These are phyloP conservation scores for Drosophila tristis DNA, from an alignment of 1,140 invertebrate genomes.

Conservation along the genomic window DNA sequence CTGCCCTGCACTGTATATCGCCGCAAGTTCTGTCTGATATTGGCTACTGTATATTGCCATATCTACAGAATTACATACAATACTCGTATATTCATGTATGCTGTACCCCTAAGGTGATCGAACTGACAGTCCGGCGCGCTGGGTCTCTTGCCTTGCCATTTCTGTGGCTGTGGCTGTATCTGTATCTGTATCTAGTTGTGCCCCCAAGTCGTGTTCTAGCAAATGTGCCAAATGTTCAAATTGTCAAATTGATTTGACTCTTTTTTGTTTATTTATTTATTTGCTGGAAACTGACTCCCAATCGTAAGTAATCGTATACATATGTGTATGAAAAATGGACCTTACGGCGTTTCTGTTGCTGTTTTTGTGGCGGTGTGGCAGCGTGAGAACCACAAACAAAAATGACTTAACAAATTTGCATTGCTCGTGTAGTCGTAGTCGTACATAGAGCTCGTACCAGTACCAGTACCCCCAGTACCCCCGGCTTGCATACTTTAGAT, in stretches of 20 bases:
- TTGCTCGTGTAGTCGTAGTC: conserved; percentile 29
- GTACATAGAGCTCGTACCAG: conserved; percentile 2
- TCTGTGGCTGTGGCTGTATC: conserved; percentile 39
- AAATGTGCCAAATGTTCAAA: conserved; percentile 71
- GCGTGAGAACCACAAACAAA: conserved; percentile 79
- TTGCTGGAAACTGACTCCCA: conserved; percentile 42
- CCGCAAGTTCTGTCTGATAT: no score
- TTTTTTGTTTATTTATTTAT: conserved; percentile 30
- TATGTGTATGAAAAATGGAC: conserved; percentile 44
- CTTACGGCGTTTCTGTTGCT: conserved; percentile 18
- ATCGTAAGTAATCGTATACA: background rate
- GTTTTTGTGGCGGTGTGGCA: conserved; percentile 46
- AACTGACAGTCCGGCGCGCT: conserved; percentile 22
- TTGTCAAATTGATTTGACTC: conserved; percentile 73
- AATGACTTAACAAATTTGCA: conserved; percentile 83
- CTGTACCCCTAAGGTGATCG: conserved; percentile 39
- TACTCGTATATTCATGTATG: background rate
- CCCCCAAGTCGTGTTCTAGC: conserved; percentile 62
- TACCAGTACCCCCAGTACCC: no score
- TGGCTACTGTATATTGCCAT: conserved; percentile 35
- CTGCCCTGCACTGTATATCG: no score
- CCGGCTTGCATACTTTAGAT: conserved; percentile 69
- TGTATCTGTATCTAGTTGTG: conserved; percentile 26
- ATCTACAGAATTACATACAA: background rate
- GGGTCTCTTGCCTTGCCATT: conserved; percentile 3